Evolutionary conservation across 1,140 invertebrate species (phyloP).

Genomic region (Zelostemma sp.): DNA sequence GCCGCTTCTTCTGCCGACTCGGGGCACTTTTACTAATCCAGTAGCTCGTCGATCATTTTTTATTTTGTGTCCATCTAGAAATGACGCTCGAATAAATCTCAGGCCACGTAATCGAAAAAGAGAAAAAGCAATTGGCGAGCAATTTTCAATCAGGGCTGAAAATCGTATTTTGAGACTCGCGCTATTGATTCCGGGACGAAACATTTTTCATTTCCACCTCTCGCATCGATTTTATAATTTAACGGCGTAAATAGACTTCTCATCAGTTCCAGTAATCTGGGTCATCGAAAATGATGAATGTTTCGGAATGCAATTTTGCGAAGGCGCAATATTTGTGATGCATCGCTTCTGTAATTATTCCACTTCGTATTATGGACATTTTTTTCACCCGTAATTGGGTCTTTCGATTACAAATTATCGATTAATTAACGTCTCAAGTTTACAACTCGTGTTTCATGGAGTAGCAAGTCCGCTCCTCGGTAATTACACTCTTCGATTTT

Average conservation of each 20-base stretch:
- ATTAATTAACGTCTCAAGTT: conserved; percentile 1
- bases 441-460: not conserved
- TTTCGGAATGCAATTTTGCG: conserved; percentile 1
- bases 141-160: not conserved
- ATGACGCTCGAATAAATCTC: not conserved
- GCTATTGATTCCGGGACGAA: not conserved
- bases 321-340: conserved; percentile 1
- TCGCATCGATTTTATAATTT: conserved; percentile 4
- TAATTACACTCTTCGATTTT: not conserved
- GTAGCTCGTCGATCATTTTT: conserved; percentile 4
- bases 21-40: conserved; percentile 4
- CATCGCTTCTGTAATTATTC: conserved; percentile 1
- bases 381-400: not conserved
- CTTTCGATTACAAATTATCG: conserved; percentile 1
- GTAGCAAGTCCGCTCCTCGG: not conserved
- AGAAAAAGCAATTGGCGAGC: not conserved
- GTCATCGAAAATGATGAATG: conserved; percentile 3
- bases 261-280: conserved; percentile 1
- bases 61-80: conserved; percentile 5
- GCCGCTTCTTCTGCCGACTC: conserved; percentile 12
- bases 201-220: conserved; percentile 1
- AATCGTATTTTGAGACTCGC: not conserved
- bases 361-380: not conserved
- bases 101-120: not conserved
- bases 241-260: conserved; percentile 2